Base-by-base conservation (phyloP, 2,113 vertebrate genomes). In the Amia ocellicauda region DNA sequence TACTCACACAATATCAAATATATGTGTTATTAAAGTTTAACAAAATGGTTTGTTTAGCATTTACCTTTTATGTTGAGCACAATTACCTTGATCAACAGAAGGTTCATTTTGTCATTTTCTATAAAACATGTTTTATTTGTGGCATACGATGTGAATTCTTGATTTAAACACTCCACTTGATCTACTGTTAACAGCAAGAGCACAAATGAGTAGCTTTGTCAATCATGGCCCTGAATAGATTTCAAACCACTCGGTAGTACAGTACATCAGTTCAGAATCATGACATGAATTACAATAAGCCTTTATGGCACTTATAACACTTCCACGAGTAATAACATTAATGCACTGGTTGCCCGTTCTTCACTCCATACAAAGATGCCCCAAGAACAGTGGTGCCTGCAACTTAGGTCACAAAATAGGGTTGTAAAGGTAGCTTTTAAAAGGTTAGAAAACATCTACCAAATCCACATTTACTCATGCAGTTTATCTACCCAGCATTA, bases 261-360 rank as follows among this genome's bases (percentile, higher is more conserved):
- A 41, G 31, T 16, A 29, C 14, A 42, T 36, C 19, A 24, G 20
- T n/a, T 40, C 52, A 10, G 41, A 42, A 11, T 10, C 31, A 52
- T 56, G 52, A 28, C 40, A 28, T n/a, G 62, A 41, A 55, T 45
- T 29, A 28, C 17, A 31, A 31, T 47, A 52, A 47, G 41, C 16
- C 31, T 31, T 64, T 7, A 47, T 22, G 41, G 4, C 62, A 29
- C 11, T 47, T 26, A 17, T 47, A 11, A 20, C 41, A 47, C 40
- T 3, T 28, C 41, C 10, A 17, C 31, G 7, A 14, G 23, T 4
- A 28, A 53, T 42, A 11, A 4, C n/a, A 56, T 13, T 29, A 52
- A 17, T 55, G 51, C 27, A 41, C 29, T 36, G 14, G 20, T 53
- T 40, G 5, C 29, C 41, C 60, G 36, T 36, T 17, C 1, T 17